Evolutionary conservation across 2,113 vertebrate species (phyloP).

Genomic region (Ictidomys tridecemlineatus): DNA sequence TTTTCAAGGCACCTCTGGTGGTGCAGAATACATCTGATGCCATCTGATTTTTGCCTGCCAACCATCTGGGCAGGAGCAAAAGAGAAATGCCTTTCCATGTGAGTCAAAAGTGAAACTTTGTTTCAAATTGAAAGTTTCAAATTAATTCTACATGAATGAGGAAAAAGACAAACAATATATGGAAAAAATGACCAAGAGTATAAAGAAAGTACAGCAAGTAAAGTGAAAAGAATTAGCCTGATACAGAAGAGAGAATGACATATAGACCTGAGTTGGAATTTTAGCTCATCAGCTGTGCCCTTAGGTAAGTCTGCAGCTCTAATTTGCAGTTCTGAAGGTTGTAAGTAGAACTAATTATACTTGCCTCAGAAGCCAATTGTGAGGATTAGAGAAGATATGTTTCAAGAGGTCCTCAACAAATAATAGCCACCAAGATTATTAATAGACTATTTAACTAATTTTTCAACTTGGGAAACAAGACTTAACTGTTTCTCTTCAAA

Average conservation of each 20-base stretch:
- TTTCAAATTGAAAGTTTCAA: neutral
- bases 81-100: neutral
- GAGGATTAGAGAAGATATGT: neutral
- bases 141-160: neutral
- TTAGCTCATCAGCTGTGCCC: neutral
- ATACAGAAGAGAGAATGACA: accelerated
- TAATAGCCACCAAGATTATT: constrained; percentile 34
- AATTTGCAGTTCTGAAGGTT: neutral
- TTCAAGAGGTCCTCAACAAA: constrained; percentile 42
- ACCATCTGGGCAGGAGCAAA: accelerated
- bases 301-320: neutral
- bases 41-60: neutral
- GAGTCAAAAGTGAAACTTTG: neutral
- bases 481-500: neutral
- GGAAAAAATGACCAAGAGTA: neutral
- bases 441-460: constrained; percentile 7
- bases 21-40: accelerated
- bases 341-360: neutral
- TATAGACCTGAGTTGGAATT: neutral
- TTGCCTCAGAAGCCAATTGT: neutral
- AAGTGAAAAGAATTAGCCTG: neutral
- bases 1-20: too few species aligned
- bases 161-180: neutral
- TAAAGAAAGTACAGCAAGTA: neutral
- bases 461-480: constrained; percentile 38